phyloP scores from a whole-genome alignment of 2,797 vertebrate genomes.

The Neosalanx taihuensis region DNA sequence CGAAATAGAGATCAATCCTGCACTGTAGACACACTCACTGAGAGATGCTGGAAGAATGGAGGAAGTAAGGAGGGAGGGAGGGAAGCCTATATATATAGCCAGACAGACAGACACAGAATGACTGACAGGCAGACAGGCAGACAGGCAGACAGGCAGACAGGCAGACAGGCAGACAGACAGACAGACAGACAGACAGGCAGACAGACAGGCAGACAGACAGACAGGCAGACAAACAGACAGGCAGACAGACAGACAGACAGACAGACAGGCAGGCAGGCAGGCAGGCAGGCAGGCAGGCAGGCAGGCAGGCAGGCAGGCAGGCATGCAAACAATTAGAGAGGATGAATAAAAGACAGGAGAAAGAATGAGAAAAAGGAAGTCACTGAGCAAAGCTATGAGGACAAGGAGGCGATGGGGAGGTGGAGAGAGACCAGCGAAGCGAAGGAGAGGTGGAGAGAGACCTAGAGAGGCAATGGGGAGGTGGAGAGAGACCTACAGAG shows the following conservation, averaged over 20 bases:
- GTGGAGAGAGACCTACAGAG: slow-evolving; percentile 16
- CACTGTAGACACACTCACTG: slow-evolving; percentile 28
- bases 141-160: not conserved
- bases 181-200: too few species aligned
- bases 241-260: not conserved
- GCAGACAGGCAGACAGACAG: too few species aligned
- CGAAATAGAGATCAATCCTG: slow-evolving; percentile 59
- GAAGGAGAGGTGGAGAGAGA: slow-evolving; percentile 12
- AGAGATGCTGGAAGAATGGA: slow-evolving; percentile 21
- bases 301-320: too few species aligned
- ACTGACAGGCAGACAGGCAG: not conserved
- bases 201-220: too few species aligned
- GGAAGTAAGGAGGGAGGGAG: not conserved
- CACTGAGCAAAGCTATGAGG: not conserved
- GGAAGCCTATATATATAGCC: not conserved
- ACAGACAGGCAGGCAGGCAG: not conserved
- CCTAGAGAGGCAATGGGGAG: slow-evolving; percentile 8
- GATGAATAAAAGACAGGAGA: not conserved
- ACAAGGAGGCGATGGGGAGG: slow-evolving; percentile 1
- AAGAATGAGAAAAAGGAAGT: slow-evolving; percentile 12
- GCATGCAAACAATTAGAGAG: not conserved
- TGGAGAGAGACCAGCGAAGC: slow-evolving; percentile 14
- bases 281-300: too few species aligned
- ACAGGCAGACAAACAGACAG: not conserved
- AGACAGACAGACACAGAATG: not conserved